Percentiles rank a stretch among this genome's conserved stretches.
Evolutionary conservation across 37 sponge, comb jelly and placozoan species (phyloP).

Genomic region (Hormiphora californensis): DNA sequence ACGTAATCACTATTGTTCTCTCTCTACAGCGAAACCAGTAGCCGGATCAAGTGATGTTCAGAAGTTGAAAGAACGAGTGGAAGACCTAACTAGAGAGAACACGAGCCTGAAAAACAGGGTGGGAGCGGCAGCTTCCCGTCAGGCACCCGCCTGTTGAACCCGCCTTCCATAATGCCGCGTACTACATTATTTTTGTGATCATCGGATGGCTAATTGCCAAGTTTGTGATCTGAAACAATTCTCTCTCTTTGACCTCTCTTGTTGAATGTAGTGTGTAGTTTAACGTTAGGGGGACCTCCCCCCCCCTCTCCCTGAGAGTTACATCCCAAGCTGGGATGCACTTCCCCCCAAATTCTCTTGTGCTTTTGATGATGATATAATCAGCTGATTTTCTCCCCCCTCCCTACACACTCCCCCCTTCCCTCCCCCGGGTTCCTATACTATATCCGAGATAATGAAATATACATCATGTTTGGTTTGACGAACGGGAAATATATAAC

Average conservation of each 20-base stretch:
- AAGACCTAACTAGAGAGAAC: background rate
- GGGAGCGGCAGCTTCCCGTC: conserved; percentile 1
- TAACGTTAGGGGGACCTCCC: background rate
- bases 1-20: background rate
- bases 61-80: background rate
- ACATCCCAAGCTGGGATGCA: background rate
- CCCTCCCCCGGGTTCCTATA: no score
- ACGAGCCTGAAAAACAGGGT: conserved; percentile 15
- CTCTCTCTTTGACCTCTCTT: no score
- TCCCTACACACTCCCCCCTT: no score
- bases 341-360: no score
- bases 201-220: conserved; percentile 36
- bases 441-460: no score
- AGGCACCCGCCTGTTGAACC: background rate
- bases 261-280: conserved; percentile 10
- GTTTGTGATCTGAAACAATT: conserved; percentile 39
- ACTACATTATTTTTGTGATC: conserved; percentile 19
- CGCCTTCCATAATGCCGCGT: conserved; percentile 15
- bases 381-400: no score
- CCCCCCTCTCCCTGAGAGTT: background rate
- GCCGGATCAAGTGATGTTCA: background rate
- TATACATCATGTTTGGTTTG: no score
- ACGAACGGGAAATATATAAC: no score
- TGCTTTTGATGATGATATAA: no score
- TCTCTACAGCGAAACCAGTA: background rate